phyloP scores from a whole-genome alignment of 2,113 vertebrate species.

The Hypomesus transpacificus region DNA sequence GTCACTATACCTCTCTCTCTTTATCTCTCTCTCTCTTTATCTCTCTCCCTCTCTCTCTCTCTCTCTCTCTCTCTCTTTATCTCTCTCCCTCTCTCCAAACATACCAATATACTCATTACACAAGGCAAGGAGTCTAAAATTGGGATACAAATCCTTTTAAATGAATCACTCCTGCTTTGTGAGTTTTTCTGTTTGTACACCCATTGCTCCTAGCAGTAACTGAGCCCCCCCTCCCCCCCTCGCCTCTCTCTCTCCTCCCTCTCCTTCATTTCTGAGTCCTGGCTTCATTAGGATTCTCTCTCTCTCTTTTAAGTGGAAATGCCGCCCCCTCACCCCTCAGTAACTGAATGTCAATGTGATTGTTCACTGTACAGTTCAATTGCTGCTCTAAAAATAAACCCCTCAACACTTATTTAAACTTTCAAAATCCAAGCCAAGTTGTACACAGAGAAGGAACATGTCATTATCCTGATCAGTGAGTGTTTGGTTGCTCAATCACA shows the following conservation, averaged over 20 bases:
- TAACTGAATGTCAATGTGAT: conserved; percentile 52
- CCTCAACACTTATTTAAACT: conserved; percentile 42
- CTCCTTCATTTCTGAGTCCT: not conserved
- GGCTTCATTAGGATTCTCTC: not conserved
- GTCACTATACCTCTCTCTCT: no score
- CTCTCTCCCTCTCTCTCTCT: no score
- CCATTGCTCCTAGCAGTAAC: no score
- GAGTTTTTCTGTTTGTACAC: not conserved
- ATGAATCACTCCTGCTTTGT: not conserved
- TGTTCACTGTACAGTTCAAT: conserved; percentile 47
- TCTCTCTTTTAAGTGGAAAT: conserved; percentile 59
- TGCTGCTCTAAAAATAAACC: conserved; percentile 53
- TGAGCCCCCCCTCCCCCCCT: not conserved
- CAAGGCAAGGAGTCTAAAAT: no score
- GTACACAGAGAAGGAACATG: no score
- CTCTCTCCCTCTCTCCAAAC: no score
- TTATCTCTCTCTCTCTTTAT: no score
- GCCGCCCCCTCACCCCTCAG: conserved; percentile 55
- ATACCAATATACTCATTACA: no score
- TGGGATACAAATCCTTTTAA: not conserved
- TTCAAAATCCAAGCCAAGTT: not conserved
- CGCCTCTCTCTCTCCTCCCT: not conserved
- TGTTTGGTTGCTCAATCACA: no score
- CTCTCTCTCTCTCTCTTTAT: no score
- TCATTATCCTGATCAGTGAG: no score